A percentile compares a stretch with the other conserved stretches of the same genome.
Conservation (phyloP, 2,797 vertebrate genomes). For the Distichodus sexfasciatus region DNA sequence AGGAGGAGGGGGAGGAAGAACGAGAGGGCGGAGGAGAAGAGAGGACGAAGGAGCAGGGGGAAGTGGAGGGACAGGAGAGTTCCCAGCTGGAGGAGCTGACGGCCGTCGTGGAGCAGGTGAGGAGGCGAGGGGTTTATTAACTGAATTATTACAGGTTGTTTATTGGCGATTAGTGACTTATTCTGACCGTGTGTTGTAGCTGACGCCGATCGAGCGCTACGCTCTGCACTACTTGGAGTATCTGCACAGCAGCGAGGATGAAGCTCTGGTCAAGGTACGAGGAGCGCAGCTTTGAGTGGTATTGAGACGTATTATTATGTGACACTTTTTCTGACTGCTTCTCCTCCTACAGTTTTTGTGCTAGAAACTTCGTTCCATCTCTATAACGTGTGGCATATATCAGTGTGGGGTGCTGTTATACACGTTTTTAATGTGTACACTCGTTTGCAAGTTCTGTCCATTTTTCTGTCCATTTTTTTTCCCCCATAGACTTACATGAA, state of each 20-base stretch:
- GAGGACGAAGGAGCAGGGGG: slow-evolving; percentile 50
- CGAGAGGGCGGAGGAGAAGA: slow-evolving; percentile 1
- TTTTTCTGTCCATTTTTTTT: too few species aligned
- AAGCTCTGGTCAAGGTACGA: slow-evolving; percentile 77
- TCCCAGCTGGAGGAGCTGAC: slow-evolving; percentile 83
- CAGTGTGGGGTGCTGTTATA: too few species aligned
- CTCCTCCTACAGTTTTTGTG: too few species aligned
- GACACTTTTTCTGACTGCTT: too few species aligned
- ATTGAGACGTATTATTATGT: too few species aligned
- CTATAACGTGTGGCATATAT: too few species aligned
- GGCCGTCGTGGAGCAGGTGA: slow-evolving; percentile 88
- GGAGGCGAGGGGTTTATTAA: too few species aligned
- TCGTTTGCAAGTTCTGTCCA: too few species aligned
- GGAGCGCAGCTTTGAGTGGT: too few species aligned
- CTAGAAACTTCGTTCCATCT: too few species aligned
- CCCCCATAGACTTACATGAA: too few species aligned
- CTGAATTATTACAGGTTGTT: background rate
- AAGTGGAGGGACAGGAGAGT: slow-evolving; percentile 65
- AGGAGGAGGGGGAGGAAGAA: slow-evolving; percentile 40
- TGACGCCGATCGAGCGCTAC: slow-evolving; percentile 92
- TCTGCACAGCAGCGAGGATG: slow-evolving; percentile 78
- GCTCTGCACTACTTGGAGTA: slow-evolving; percentile 91
- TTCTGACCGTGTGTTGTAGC: slow-evolving; percentile 63
- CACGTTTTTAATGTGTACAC: too few species aligned
- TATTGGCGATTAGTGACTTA: background rate